Conservation (phyloP, 2,888 invertebrate genomes). For the Itoplectis maculator region DNA sequence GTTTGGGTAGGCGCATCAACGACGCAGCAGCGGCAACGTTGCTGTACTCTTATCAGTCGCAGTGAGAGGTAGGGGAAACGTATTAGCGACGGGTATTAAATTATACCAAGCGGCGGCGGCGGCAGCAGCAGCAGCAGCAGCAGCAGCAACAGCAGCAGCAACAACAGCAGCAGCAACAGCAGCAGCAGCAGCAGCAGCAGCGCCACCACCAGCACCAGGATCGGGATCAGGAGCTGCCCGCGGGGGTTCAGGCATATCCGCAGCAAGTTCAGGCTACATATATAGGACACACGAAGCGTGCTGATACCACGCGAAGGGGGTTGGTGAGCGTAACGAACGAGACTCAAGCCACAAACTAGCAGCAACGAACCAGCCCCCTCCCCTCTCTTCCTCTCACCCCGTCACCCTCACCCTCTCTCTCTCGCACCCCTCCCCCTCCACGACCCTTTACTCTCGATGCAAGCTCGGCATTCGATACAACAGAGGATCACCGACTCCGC, state of each 20-base stretch:
- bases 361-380: constrained; percentile 64
- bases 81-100: constrained; percentile 82
- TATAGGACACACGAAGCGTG: constrained; percentile 44
- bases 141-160: no score
- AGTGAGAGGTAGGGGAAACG: constrained; percentile 71
- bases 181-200: no score
- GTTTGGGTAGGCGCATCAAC: no score
- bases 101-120: constrained; percentile 75
- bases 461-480: constrained; percentile 31
- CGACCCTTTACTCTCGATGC: constrained; percentile 1
- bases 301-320: constrained; percentile 72
- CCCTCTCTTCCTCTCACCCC: background rate
- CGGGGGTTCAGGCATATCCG: constrained; percentile 70
- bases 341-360: constrained; percentile 69
- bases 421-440: background rate
- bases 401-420: no score
- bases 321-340: constrained; percentile 74
- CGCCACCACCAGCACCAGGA: no score
- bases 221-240: constrained; percentile 66
- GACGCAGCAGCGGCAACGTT: background rate
- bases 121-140: constrained; percentile 54
- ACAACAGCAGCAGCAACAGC: no score
- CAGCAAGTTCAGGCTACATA: constrained; percentile 23
- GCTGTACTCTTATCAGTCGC: constrained; percentile 73
- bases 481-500: background rate